Percentiles rank a stretch among this genome's conserved stretches.
phyloP scores from a whole-genome alignment of 2,113 vertebrate species.

The Bubo scandiacus region DNA sequence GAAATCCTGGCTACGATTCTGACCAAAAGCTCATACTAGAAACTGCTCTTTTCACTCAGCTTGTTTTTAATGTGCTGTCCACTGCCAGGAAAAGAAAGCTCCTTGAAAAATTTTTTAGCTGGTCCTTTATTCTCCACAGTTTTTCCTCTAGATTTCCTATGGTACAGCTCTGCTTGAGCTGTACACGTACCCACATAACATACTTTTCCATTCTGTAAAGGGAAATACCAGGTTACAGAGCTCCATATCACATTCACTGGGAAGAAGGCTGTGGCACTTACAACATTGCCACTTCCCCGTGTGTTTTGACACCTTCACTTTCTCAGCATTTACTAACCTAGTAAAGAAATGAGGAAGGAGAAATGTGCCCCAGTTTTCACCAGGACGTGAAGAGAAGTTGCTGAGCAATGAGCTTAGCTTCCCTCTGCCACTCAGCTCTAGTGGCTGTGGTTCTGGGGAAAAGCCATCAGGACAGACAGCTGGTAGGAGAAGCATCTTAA shows the following conservation, averaged over 20 bases:
- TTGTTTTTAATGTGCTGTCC: not conserved
- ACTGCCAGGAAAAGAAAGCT: not conserved
- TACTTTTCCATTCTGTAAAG: not conserved
- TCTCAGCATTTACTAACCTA: not conserved
- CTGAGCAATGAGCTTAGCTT: not conserved
- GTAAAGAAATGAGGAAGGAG: not conserved
- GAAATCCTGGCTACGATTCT: not conserved
- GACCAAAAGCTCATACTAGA: not conserved
- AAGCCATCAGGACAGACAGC: not conserved
- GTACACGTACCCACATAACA: not conserved
- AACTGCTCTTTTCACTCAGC: not conserved
- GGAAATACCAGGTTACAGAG: not conserved
- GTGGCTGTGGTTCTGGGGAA: not conserved
- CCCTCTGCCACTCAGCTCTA: not conserved
- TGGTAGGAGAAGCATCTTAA: not conserved
- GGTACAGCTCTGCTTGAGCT: not conserved
- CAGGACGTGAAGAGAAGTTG: not conserved
- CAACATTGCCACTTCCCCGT: fast-evolving
- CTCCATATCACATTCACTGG: not conserved
- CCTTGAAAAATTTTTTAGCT: not conserved
- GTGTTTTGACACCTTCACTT: not conserved
- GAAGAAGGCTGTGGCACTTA: not conserved
- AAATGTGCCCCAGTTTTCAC: not conserved
- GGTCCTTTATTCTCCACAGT: not conserved
- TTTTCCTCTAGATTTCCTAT: not conserved